Base-by-base conservation (phyloP, 2,113 vertebrate species). In the Semnornis frantzii region DNA sequence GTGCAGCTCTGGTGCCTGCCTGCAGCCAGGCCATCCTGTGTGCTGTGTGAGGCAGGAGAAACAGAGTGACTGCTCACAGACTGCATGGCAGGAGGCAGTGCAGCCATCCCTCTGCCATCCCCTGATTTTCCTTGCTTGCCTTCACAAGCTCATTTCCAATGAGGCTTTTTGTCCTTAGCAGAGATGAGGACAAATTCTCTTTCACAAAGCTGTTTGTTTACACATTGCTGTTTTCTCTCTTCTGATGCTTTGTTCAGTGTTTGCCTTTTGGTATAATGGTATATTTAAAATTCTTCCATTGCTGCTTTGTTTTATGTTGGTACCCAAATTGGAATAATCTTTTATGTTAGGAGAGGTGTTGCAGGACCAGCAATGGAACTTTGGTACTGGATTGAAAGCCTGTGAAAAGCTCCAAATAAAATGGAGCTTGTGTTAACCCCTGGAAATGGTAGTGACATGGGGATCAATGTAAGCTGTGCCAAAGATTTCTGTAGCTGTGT, bases 71-170 rank as follows among this genome's bases (percentile, higher is more conserved):
- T 50, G 58, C 63, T 78, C 27, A 13, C 19, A 18, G 16, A 14
- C 25, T 62, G 2, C 62, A 58, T 21, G 10, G 39, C 57, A 60
- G 15, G 48, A 88, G 65, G 72, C 76, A 48, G 3, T n/a, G 39
- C 70, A 75, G 83, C 48, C 18, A 1, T 52, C 42, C 21, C 80
- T 73, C 58, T 72, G 44, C 48, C 70, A 34, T 65, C 69, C 82
- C 62, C 65, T 83, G 17, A 55, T 93, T 92, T 88, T 92, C 95
- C 69, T 90, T 82, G 34, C 57, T 91, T 93, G 68, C 74, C 37
- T 92, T 88, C 0, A 0, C 73, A 71, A 78, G 37, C 77, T 88
- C 81, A n/a, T 88, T 95, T 86, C 86, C 80, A 78, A 2, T 72
- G 23, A 91, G 25, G 44, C 23, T 84, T 85, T 86, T 81, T 89